A percentile compares a stretch with the other conserved stretches of the same genome.
Evolutionary conservation across 2,797 vertebrate species (phyloP).

Genomic region (Microctenopoma lineatum): DNA sequence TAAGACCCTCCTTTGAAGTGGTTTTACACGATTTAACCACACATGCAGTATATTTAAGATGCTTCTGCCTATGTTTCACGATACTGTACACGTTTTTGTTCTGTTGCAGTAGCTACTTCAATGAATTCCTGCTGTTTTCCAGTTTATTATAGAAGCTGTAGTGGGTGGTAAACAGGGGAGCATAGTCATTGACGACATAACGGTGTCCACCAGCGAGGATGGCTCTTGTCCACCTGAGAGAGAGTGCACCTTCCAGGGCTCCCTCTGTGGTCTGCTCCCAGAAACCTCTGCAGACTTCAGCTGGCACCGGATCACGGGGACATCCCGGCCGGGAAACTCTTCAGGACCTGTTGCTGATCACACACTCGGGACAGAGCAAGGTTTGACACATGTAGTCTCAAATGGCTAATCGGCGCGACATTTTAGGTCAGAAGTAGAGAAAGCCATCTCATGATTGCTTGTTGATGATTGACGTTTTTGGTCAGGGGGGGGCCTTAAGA

Average conservation of each 20-base stretch:
- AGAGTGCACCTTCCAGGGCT: conserved; percentile 86
- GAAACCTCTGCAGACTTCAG: conserved; percentile 53
- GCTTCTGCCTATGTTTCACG: not conserved
- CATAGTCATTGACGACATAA: conserved; percentile 80
- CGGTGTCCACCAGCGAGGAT: conserved; percentile 56
- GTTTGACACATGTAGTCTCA: conserved; percentile 54
- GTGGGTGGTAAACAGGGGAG: conserved; percentile 70
- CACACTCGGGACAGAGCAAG: conserved; percentile 81
- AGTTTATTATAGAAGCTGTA: conserved; percentile 84
- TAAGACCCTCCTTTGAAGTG: no score
- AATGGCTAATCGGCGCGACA: not conserved
- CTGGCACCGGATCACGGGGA: conserved; percentile 78
- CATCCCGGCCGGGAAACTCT: conserved; percentile 58
- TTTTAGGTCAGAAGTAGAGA: no score
- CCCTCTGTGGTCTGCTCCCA: conserved; percentile 77
- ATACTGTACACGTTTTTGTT: not conserved
- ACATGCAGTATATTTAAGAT: not conserved
- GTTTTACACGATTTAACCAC: not conserved
- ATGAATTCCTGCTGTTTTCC: conserved; percentile 13
- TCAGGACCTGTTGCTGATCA: conserved; percentile 79
- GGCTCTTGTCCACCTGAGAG: conserved; percentile 80
- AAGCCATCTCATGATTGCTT: no score
- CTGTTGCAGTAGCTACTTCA: not conserved
- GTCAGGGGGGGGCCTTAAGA: no score
- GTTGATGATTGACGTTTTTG: no score